phyloP scores from a whole-genome alignment of 1,140 invertebrate species.

The Bombus pascuorum region DNA sequence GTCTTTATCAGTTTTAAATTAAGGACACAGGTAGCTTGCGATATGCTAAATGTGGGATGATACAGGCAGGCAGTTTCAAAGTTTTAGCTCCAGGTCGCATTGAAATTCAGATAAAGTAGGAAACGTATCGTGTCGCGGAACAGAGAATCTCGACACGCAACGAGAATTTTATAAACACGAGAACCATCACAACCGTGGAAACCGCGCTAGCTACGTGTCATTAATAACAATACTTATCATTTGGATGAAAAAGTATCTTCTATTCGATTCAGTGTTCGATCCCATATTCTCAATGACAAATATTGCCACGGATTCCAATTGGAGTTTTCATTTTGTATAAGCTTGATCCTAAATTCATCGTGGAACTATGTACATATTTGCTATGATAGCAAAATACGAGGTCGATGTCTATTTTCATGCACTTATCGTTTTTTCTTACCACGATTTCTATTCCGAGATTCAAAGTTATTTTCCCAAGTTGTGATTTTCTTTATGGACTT shows the following conservation, averaged over 20 bases:
- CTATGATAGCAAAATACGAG: background rate
- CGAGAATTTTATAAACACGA: slow-evolving; percentile 43
- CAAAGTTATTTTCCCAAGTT: no score
- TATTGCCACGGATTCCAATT: slow-evolving; percentile 25
- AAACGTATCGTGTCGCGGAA: slow-evolving; percentile 4
- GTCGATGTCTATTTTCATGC: background rate
- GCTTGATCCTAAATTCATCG: background rate
- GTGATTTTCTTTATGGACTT: no score
- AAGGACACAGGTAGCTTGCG: slow-evolving; percentile 15
- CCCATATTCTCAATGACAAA: background rate
- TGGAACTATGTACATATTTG: background rate
- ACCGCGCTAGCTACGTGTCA: background rate
- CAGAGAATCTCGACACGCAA: background rate
- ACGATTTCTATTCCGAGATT: no score
- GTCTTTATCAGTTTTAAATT: slow-evolving; percentile 59
- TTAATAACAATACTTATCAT: slow-evolving; percentile 51
- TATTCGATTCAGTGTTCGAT: slow-evolving; percentile 5
- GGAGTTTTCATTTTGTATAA: slow-evolving; percentile 59
- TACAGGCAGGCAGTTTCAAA: slow-evolving; percentile 50
- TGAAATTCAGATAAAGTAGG: slow-evolving; percentile 42
- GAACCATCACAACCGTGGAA: no score
- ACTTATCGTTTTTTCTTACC: no score
- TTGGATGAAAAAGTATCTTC: slow-evolving; percentile 8
- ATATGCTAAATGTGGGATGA: slow-evolving; percentile 37
- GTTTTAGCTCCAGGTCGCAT: slow-evolving; percentile 31